phyloP scores from a whole-genome alignment of 2,113 vertebrate species.

The Lamprologus tigripictilis region DNA sequence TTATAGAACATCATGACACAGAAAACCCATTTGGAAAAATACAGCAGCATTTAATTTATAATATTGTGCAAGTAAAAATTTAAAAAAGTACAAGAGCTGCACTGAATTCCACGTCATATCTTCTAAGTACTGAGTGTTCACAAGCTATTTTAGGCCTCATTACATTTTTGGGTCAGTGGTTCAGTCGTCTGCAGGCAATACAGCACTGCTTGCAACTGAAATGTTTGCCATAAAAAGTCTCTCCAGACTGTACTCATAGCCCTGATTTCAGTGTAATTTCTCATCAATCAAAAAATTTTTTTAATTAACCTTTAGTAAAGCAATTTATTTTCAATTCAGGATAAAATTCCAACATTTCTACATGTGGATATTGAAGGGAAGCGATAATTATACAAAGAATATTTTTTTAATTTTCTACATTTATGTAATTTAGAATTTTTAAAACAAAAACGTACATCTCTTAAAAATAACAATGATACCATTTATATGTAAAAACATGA shows the following conservation, averaged over 20 bases:
- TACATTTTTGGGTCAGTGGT: conserved; percentile 3
- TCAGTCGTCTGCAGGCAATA: neutral
- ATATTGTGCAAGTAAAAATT: neutral
- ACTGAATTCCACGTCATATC: neutral
- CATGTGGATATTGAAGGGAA: neutral
- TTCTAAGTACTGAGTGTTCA: neutral
- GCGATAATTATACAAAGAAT: neutral
- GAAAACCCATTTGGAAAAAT: neutral
- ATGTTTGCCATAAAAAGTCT: neutral
- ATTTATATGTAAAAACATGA: neutral
- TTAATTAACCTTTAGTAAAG: neutral
- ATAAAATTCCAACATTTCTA: neutral
- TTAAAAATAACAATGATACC: neutral
- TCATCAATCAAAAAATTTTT: neutral
- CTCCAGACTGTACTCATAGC: neutral
- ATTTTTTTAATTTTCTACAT: neutral
- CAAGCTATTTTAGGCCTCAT: conserved; percentile 7
- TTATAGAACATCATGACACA: neutral
- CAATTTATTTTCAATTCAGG: neutral
- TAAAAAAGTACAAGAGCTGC: accelerated
- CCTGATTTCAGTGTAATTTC: neutral
- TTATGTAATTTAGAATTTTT: neutral
- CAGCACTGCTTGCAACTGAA: neutral
- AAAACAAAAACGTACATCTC: accelerated
- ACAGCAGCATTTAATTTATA: neutral